Percentiles rank a stretch among this genome's conserved stretches.
These are phyloP conservation scores for Patella pellucida DNA, from an alignment of 2,888 invertebrate species.

Conservation along the genomic window DNA sequence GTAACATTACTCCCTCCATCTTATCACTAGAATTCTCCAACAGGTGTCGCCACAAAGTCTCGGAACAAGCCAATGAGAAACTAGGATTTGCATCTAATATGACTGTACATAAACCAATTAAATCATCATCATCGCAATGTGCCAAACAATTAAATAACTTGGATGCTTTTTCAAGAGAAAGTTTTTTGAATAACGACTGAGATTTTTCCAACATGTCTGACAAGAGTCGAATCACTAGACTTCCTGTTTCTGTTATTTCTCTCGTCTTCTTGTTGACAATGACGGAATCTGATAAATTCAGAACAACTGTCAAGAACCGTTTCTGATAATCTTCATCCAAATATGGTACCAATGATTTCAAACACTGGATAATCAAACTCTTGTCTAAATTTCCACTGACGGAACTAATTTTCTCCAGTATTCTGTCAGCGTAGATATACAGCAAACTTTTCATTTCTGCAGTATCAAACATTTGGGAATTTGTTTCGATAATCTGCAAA, in stretches of 20 bases:
- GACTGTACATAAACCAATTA: conserved; percentile 1
- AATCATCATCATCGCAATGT: neutral
- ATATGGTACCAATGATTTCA: neutral
- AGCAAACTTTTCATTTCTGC: neutral
- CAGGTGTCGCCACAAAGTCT: conserved; percentile 10
- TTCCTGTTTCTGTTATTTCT: conserved; percentile 20
- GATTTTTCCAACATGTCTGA: neutral
- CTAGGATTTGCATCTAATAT: neutral
- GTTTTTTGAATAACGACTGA: neutral
- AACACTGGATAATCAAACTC: neutral
- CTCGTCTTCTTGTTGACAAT: conserved; percentile 8
- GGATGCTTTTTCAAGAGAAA: conserved; percentile 14
- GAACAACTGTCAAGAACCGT: conserved; percentile 9
- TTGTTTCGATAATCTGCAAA: neutral
- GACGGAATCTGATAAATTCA: conserved; percentile 12
- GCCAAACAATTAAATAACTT: conserved; percentile 17
- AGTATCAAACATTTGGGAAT: neutral
- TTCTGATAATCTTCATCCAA: neutral
- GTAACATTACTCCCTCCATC: conserved; percentile 12
- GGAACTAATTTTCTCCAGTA: neutral
- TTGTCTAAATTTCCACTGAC: neutral
- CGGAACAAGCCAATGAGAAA: conserved; percentile 14
- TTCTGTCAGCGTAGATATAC: neutral
- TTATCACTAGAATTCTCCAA: conserved; percentile 4
- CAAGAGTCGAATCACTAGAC: conserved; percentile 17